phyloP scores from a whole-genome alignment of 1,140 invertebrate species.

The Phthorimaea operculella region DNA sequence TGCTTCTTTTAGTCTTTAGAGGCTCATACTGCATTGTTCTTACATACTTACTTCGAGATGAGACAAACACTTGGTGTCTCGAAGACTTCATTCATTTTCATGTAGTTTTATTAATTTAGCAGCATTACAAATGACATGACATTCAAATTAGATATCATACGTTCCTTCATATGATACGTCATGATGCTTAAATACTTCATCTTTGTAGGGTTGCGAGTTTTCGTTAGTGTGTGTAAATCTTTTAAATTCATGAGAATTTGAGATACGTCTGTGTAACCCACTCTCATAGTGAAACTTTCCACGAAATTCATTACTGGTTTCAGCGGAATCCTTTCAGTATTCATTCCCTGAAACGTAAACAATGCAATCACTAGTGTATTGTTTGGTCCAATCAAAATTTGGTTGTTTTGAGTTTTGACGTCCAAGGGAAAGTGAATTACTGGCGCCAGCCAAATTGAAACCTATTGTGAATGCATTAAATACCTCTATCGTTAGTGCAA shows the following conservation, averaged over 20 bases:
- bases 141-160: slow-evolving; percentile 17
- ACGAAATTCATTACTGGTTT: not conserved
- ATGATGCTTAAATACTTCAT: not conserved
- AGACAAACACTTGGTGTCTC: slow-evolving; percentile 26
- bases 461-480: not conserved
- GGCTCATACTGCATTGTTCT: slow-evolving; percentile 40
- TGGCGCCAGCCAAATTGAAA: no score
- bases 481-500: not conserved
- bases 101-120: slow-evolving; percentile 38
- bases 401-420: no score
- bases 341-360: not conserved
- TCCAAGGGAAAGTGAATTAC: no score
- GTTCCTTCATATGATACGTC: slow-evolving; percentile 1
- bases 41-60: slow-evolving; percentile 28
- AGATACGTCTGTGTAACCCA: not conserved
- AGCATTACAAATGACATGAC: slow-evolving; percentile 35
- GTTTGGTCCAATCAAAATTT: no score
- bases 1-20: slow-evolving; percentile 61
- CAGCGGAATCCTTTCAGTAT: not conserved
- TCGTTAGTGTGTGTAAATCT: not conserved
- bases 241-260: not conserved
- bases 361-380: not conserved
- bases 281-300: no score
- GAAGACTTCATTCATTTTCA: slow-evolving; percentile 35
- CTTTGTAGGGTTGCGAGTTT: not conserved